A percentile compares a stretch with the other conserved stretches of the same genome.
Conservation (phyloP, 2,888 invertebrate genomes). For the Chymomyza amoena region DNA sequence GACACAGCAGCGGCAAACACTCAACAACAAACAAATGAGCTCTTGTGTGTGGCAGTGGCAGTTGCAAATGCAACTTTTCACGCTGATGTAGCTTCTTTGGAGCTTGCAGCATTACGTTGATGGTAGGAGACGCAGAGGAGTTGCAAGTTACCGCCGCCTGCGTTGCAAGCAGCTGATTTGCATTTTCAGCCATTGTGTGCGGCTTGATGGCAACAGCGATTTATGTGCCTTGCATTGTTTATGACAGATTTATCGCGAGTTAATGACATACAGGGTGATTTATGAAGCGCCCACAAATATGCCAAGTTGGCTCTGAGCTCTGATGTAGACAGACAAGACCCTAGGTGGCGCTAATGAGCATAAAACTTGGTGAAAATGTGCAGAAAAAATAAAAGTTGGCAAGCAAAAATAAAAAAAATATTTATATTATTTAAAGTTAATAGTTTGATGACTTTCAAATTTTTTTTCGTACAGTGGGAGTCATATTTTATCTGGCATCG, state of each 20-base stretch:
- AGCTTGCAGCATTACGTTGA: neutral
- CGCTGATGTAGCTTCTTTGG: neutral
- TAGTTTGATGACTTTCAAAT: constrained; percentile 32
- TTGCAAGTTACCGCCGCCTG: constrained; percentile 20
- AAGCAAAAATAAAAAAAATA: constrained; percentile 34
- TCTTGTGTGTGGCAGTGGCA: constrained; percentile 24
- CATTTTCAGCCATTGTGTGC: constrained; percentile 58
- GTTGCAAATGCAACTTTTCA: neutral
- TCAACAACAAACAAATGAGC: constrained; percentile 21
- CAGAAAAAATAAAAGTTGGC: neutral
- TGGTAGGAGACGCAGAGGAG: neutral
- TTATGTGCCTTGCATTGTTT: constrained; percentile 68
- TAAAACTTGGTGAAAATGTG: neutral
- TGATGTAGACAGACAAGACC: neutral
- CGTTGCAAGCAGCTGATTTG: constrained; percentile 49
- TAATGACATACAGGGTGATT: constrained; percentile 67
- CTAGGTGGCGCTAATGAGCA: constrained; percentile 48
- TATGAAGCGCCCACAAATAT: constrained; percentile 46
- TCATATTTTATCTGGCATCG: too few species aligned
- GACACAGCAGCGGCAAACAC: neutral
- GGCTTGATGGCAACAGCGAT: constrained; percentile 40
- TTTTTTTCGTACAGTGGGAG: too few species aligned
- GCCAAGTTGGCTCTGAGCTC: constrained; percentile 13
- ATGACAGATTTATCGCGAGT: constrained; percentile 70
- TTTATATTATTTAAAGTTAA: constrained; percentile 56